Conservation (phyloP, 2,797 vertebrate species). For the Sebastes kiyomatsui region DNA sequence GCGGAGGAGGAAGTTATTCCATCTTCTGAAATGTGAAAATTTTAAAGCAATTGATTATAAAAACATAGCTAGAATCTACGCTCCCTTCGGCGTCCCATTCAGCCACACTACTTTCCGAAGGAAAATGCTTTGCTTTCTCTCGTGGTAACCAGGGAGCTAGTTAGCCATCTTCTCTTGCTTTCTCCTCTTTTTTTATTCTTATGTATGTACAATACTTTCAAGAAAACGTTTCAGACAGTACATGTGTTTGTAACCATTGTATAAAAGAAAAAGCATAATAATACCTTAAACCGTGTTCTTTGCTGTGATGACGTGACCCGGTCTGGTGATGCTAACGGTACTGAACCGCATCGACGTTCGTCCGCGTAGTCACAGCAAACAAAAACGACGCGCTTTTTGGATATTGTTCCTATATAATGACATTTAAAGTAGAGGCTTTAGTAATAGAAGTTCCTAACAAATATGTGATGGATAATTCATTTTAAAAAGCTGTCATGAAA, state of each 20-base stretch:
- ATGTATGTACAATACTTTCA: slow-evolving; percentile 58
- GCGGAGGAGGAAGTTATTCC: slow-evolving; percentile 56
- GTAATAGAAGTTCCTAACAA: slow-evolving; percentile 69
- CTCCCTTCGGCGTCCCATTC: slow-evolving; percentile 27
- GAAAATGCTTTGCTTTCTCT: slow-evolving; percentile 38
- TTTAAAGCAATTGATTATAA: slow-evolving; percentile 45
- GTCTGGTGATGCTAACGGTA: slow-evolving; percentile 1
- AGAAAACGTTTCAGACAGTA: slow-evolving; percentile 51
- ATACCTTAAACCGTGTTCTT: slow-evolving; percentile 9
- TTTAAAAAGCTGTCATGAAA: slow-evolving; percentile 53
- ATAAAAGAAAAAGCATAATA: slow-evolving; percentile 12
- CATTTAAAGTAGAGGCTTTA: slow-evolving; percentile 69
- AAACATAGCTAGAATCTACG: slow-evolving; percentile 24
- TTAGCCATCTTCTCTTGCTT: slow-evolving; percentile 46
- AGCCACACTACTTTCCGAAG: slow-evolving; percentile 5
- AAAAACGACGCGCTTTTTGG: neutral
- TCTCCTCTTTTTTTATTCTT: slow-evolving; percentile 42
- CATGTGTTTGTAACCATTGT: slow-evolving; percentile 71
- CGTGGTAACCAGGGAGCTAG: slow-evolving; percentile 52
- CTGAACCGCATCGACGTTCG: neutral
- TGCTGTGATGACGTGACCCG: neutral
- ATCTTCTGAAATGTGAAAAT: slow-evolving; percentile 74
- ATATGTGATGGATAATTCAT: slow-evolving; percentile 61
- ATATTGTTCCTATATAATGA: slow-evolving; percentile 64
- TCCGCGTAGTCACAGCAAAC: neutral